These are phyloP conservation scores for Chirona hameri DNA, from an alignment of 2,888 invertebrate genomes.

Conservation along the genomic window DNA sequence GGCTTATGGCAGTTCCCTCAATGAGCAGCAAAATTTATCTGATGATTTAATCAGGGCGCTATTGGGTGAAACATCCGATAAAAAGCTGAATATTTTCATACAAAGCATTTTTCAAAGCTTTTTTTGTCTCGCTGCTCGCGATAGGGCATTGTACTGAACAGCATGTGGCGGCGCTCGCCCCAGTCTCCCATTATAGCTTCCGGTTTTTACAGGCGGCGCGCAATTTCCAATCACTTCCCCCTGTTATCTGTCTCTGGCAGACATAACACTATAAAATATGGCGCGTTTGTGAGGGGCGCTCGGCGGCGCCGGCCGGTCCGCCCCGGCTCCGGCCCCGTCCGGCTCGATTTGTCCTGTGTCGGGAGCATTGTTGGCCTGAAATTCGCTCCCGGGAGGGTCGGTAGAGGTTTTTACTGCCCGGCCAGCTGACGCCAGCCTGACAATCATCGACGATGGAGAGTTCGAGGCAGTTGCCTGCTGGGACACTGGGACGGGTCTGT, in stretches of 20 bases:
- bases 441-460: neutral
- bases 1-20: no score
- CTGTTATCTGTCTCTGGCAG: neutral
- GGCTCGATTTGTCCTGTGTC: neutral
- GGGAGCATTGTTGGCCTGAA: neutral
- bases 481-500: no score
- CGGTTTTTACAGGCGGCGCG: neutral
- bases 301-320: neutral
- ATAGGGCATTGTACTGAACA: neutral
- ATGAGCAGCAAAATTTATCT: no score
- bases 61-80: neutral
- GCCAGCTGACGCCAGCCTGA: neutral
- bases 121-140: neutral
- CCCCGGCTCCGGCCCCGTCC: no score
- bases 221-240: constrained; percentile 6
- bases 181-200: neutral
- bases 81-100: neutral
- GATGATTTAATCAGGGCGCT: no score
- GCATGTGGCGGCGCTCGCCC: neutral
- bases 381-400: neutral
- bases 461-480: neutral
- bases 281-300: neutral
- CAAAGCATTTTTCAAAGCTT: neutral
- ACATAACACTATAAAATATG: neutral
- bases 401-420: neutral